Percentiles rank a stretch among this genome's conserved stretches.
These are phyloP conservation scores for Drosophila lutescens DNA, from an alignment of 2,888 invertebrate species.

Conservation along the genomic window DNA sequence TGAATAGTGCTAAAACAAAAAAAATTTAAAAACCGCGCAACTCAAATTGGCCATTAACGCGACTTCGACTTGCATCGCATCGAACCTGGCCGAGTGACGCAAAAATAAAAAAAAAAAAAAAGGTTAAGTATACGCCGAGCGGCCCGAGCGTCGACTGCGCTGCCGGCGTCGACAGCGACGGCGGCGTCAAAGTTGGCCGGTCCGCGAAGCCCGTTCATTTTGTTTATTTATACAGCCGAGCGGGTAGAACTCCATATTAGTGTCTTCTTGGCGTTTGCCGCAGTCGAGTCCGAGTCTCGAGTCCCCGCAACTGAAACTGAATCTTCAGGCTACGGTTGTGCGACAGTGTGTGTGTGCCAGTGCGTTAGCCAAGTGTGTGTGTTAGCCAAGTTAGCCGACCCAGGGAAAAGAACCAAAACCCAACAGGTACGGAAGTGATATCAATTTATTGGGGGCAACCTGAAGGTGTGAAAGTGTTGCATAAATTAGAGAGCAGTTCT, in stretches of 20 bases:
- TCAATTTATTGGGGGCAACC: slow-evolving; percentile 17
- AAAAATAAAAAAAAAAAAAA: slow-evolving; percentile 46
- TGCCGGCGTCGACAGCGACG: slow-evolving; percentile 29
- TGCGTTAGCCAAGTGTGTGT: slow-evolving; percentile 20
- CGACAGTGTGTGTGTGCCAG: slow-evolving; percentile 35
- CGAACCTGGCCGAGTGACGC: slow-evolving; percentile 31
- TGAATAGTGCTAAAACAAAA: slow-evolving; percentile 4
- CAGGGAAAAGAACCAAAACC: slow-evolving; percentile 5
- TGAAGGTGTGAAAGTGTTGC: slow-evolving; percentile 46
- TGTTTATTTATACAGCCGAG: slow-evolving; percentile 81
- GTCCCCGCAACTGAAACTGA: slow-evolving; percentile 25
- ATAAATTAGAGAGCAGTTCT: slow-evolving; percentile 25
- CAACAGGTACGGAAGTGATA: slow-evolving; percentile 75
- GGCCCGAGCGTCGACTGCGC: slow-evolving; percentile 37
- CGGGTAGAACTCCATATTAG: slow-evolving; percentile 79
- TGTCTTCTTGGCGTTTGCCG: slow-evolving; percentile 81
- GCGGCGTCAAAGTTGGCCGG: slow-evolving; percentile 45
- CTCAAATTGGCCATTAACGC: slow-evolving; percentile 66
- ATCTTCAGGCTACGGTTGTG: slow-evolving; percentile 40
- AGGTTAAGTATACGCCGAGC: slow-evolving; percentile 45
- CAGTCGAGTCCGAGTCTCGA: slow-evolving; percentile 55
- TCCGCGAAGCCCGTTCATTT: slow-evolving; percentile 58
- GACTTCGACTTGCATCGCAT: slow-evolving; percentile 59
- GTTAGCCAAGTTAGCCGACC: slow-evolving; percentile 13
- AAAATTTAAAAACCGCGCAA: slow-evolving; percentile 19